A percentile compares a stretch with the other conserved stretches of the same genome.
Conservation (phyloP, 2,797 vertebrate species). For the Meda fulgida region DNA sequence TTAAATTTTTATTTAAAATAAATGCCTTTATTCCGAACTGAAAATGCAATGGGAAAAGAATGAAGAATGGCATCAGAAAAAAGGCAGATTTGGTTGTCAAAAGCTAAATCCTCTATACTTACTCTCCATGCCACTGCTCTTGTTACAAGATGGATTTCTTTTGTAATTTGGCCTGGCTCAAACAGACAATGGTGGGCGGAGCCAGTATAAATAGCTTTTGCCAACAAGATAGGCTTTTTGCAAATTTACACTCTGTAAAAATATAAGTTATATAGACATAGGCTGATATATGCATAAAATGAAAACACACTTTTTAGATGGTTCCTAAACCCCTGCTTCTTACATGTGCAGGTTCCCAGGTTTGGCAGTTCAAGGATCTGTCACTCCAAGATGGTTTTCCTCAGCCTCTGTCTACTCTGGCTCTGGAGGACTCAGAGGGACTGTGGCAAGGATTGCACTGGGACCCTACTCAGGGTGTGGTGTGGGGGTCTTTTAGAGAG, state of each 20-base stretch:
- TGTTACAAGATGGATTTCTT: background rate
- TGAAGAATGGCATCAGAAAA: background rate
- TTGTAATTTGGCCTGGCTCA: background rate
- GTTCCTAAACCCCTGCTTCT: background rate
- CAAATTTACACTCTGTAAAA: background rate
- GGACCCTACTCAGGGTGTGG: conserved; percentile 70
- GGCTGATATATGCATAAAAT: background rate
- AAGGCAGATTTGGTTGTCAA: background rate
- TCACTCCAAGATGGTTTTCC: conserved; percentile 78
- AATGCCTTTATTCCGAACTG: background rate
- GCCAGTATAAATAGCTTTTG: background rate
- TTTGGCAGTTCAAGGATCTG: conserved; percentile 80
- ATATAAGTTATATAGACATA: background rate
- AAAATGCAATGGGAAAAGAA: background rate
- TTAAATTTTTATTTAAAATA: background rate
- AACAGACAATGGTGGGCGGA: background rate
- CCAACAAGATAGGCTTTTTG: background rate
- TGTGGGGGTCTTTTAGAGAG: conserved; percentile 62
- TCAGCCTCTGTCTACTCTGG: conserved; percentile 65
- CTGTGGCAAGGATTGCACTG: conserved; percentile 68
- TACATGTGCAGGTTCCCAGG: conserved; percentile 70
- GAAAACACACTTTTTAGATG: background rate
- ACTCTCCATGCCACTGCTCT: background rate
- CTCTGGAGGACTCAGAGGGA: conserved; percentile 36
- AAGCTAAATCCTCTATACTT: background rate